Conservation (phyloP, 2,888 invertebrate species). For the Ennomos erosarius region DNA sequence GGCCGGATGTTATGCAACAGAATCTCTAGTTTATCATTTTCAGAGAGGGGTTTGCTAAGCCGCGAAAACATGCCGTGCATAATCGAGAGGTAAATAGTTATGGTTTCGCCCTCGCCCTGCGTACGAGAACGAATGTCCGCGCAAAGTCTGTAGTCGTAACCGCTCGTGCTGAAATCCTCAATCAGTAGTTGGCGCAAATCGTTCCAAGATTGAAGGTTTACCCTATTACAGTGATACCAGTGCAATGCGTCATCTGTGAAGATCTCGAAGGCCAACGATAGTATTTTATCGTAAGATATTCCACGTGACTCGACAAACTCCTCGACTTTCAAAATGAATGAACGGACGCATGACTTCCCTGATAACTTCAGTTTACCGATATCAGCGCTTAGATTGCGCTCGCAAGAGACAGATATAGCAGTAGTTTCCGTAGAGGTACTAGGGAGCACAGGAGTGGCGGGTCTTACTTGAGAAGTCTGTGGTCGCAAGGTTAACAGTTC, state of each 20-base stretch:
- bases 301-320: neutral
- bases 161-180: constrained; percentile 30
- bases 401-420: neutral
- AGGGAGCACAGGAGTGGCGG: no score
- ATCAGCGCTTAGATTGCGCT: neutral
- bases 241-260: neutral
- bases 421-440: neutral
- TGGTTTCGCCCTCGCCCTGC: constrained; percentile 39
- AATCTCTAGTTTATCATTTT: constrained; percentile 40
- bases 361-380: neutral
- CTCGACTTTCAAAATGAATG: neutral
- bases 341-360: neutral
- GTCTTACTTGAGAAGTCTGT: no score
- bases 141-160: constrained; percentile 34
- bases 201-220: constrained; percentile 24
- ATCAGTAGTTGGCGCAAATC: constrained; percentile 19
- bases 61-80: constrained; percentile 42
- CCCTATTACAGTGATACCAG: neutral
- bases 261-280: neutral
- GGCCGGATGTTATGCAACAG: constrained; percentile 40
- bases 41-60: constrained; percentile 23
- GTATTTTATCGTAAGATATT: neutral
- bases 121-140: constrained; percentile 37
- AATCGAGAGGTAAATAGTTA: constrained; percentile 39
- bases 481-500: neutral